Conservation (phyloP, 2,888 invertebrate genomes). For the Ophioninae sp. region DNA sequence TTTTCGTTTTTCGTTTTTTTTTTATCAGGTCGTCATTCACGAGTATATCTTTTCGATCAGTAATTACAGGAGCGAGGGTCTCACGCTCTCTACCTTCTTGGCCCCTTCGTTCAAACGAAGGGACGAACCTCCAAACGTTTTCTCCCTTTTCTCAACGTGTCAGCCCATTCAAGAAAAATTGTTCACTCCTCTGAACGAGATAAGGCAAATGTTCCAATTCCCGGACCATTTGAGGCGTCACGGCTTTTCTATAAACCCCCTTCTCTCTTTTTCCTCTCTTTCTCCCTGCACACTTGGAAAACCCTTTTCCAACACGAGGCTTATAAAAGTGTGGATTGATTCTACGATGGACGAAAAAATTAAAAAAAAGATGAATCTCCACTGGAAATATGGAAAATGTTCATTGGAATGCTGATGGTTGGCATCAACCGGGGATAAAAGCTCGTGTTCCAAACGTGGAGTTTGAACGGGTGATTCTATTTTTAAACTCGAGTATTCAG, state of each 20-base stretch:
- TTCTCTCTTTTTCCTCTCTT: neutral
- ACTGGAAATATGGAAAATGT: neutral
- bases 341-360: neutral
- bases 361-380: neutral
- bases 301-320: conserved; percentile 10
- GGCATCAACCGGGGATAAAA: neutral
- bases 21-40: conserved; percentile 55
- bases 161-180: conserved; percentile 43
- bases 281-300: neutral
- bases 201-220: conserved; percentile 52
- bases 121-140: conserved; percentile 20
- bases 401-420: neutral
- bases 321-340: neutral
- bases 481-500: too few species aligned
- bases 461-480: too few species aligned
- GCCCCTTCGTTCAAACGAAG: conserved; percentile 20
- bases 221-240: conserved; percentile 23
- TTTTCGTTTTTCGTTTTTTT: conserved; percentile 48
- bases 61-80: conserved; percentile 52
- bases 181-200: conserved; percentile 48
- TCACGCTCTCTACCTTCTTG: conserved; percentile 10
- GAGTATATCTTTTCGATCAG: conserved; percentile 57
- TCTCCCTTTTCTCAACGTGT: conserved; percentile 40
- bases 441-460: too few species aligned
- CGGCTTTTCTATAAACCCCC: conserved; percentile 6